A percentile compares a stretch with the other conserved stretches of the same genome.
Evolutionary conservation across 2,888 invertebrate genomes (phyloP).

Genomic region (Pandemis corylana): DNA sequence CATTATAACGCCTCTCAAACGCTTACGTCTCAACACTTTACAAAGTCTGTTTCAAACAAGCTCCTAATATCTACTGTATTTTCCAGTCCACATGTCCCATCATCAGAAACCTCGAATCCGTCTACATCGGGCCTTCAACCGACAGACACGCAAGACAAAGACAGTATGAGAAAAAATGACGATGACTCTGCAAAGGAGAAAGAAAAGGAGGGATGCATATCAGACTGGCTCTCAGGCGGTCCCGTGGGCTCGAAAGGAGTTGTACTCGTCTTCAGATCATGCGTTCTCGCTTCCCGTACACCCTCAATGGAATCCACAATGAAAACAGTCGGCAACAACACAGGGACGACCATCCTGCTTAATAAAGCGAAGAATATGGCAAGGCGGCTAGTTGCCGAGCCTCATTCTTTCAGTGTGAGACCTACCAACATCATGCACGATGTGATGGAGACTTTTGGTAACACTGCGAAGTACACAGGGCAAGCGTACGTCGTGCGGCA

Average conservation of each 20-base stretch:
- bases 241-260: constrained; percentile 86
- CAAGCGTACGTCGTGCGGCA: constrained; percentile 75
- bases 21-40: background rate
- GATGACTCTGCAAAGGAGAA: constrained; percentile 62
- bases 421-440: constrained; percentile 80
- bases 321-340: constrained; percentile 73
- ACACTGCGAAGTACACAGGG: constrained; percentile 60
- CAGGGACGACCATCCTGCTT: constrained; percentile 72
- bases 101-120: constrained; percentile 75
- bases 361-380: constrained; percentile 82
- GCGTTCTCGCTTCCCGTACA: constrained; percentile 82
- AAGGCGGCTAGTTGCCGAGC: constrained; percentile 72
- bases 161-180: constrained; percentile 77
- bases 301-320: constrained; percentile 79
- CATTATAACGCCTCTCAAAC: background rate
- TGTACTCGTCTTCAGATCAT: constrained; percentile 88
- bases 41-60: background rate
- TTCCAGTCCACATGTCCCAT: constrained; percentile 80
- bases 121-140: constrained; percentile 78
- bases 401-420: constrained; percentile 71
- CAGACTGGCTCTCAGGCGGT: constrained; percentile 86
- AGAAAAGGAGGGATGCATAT: constrained; percentile 66
- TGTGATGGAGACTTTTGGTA: constrained; percentile 80
- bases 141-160: constrained; percentile 55
- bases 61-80: constrained; percentile 30